Conservation (phyloP, 2,113 vertebrate species). For the Canis aureus region DNA sequence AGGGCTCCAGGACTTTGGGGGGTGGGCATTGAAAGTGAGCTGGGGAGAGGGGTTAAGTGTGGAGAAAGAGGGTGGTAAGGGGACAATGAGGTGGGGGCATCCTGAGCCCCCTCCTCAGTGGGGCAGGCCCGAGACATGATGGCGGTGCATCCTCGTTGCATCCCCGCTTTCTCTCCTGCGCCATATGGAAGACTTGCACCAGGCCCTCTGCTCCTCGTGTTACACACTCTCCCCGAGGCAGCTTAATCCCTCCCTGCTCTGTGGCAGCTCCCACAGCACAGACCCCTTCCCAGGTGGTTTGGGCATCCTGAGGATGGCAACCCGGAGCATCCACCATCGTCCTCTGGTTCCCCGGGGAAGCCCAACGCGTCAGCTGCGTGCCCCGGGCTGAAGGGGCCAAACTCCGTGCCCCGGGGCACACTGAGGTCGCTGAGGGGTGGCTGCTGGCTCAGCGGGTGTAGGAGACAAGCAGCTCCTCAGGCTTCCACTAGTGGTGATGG, state of each 20-base stretch:
- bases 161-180: not conserved
- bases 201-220: not conserved
- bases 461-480: not conserved
- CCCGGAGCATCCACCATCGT: fast-evolving
- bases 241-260: not conserved
- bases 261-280: not conserved
- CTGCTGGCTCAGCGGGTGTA: not conserved
- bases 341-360: not conserved
- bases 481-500: not conserved
- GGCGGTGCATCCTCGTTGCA: not conserved
- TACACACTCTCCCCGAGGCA: fast-evolving
- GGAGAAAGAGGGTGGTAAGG: not conserved
- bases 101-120: not conserved
- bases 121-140: not conserved
- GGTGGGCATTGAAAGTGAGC: not conserved
- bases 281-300: not conserved
- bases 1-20: not conserved
- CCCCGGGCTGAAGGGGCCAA: not conserved
- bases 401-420: too few species aligned
- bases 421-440: not conserved
- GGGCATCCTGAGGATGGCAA: not conserved
- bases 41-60: not conserved
- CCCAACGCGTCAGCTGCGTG: not conserved
- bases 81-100: not conserved
- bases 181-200: not conserved